phyloP scores from a whole-genome alignment of 2,888 invertebrate species.

The Drosophila yooni region DNA sequence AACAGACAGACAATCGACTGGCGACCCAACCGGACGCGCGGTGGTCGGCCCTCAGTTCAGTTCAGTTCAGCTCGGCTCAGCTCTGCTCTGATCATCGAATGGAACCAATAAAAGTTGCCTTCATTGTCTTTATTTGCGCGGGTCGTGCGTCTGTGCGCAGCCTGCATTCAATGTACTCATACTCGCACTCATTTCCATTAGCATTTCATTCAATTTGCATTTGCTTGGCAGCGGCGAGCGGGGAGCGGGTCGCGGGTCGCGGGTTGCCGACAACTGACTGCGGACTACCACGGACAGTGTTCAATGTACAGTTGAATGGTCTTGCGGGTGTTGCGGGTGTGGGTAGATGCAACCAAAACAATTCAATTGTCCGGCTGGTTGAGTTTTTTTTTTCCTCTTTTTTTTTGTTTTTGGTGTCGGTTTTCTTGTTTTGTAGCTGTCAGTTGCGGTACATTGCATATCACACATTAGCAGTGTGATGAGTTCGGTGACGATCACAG shows the following conservation, averaged over 20 bases:
- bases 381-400: conserved; percentile 27
- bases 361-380: conserved; percentile 76
- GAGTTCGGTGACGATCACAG: conserved; percentile 47
- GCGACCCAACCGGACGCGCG: conserved; percentile 30
- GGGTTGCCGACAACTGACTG: conserved; percentile 24
- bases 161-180: conserved; percentile 55
- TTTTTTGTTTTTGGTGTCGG: conserved; percentile 49
- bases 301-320: conserved; percentile 66
- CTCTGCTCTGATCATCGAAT: conserved; percentile 81
- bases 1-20: conserved; percentile 44
- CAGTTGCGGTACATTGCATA: conserved; percentile 81
- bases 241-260: neutral
- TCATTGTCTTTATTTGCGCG: conserved; percentile 77
- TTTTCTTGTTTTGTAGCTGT: conserved; percentile 61
- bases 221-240: conserved; percentile 28
- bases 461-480: conserved; percentile 81
- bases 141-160: conserved; percentile 60
- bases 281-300: conserved; percentile 14
- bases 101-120: conserved; percentile 83
- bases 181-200: conserved; percentile 68
- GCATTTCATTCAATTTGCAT: conserved; percentile 78
- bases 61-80: conserved; percentile 17
- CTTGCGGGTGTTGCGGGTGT: conserved; percentile 53
- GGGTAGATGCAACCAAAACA: conserved; percentile 56
- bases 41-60: conserved; percentile 42